Evolutionary conservation across 1,140 invertebrate species (phyloP).

Genomic region (Drosophila sturtevanti): DNA sequence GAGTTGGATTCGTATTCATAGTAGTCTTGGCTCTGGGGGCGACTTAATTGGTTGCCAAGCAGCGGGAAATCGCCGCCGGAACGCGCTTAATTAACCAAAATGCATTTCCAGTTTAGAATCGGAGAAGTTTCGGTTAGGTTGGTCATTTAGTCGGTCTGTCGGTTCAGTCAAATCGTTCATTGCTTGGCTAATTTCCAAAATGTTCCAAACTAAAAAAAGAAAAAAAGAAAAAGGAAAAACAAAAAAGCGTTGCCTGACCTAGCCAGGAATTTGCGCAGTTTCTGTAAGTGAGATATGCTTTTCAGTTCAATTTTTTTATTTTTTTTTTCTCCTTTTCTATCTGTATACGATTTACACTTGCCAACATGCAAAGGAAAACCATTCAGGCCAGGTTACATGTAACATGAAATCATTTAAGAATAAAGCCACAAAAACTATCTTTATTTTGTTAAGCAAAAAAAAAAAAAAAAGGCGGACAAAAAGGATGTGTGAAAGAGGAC

Average conservation of each 20-base stretch:
- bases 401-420: not conserved
- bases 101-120: slow-evolving; percentile 66
- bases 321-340: not conserved
- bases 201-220: not conserved
- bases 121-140: slow-evolving; percentile 22
- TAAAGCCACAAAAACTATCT: not conserved
- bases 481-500: not conserved
- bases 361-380: not conserved
- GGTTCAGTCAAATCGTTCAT: not conserved
- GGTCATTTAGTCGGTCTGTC: not conserved
- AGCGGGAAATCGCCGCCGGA: slow-evolving; percentile 76
- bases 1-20: slow-evolving; percentile 15
- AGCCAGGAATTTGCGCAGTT: slow-evolving; percentile 26
- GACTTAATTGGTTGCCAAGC: slow-evolving; percentile 76
- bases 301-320: slow-evolving; percentile 35
- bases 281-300: slow-evolving; percentile 50
- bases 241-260: slow-evolving; percentile 22
- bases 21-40: slow-evolving; percentile 37
- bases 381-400: not conserved
- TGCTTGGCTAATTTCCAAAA: slow-evolving; percentile 59
- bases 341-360: slow-evolving; percentile 33
- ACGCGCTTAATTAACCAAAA: slow-evolving; percentile 79
- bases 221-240: too few relatives aligned
- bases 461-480: too few relatives aligned
- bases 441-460: too few relatives aligned